Base-by-base conservation (phyloP, 2,888 invertebrate species). In the Hoplodrina blanda region DNA sequence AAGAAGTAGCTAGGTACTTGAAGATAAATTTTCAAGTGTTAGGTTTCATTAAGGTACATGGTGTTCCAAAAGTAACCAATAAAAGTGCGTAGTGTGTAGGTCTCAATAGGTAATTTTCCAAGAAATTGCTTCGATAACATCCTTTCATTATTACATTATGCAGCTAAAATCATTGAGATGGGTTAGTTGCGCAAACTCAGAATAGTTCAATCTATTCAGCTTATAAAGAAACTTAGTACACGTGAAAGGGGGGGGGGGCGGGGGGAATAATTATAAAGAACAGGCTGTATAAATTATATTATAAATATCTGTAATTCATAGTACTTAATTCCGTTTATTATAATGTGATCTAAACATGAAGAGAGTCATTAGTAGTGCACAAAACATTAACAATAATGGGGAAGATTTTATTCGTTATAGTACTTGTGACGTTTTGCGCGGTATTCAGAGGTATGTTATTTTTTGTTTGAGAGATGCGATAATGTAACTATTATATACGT, bases 11-110 rank as follows among this genome's bases (percentile, higher is more conserved):
- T 11, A 20, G 5, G 30, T n/a, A 71, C 70, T 71, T 54, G 15
- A 62, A 70, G 70, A 70, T 62, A 62, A 20, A 15, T 41, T 62
- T 41, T 71, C 30, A 71, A 70, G 70, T 55, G 70, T 8, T 30
- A 13, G 1, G 11, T 54, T 71, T 17, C 46, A 60, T 41, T 11
- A 13, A 0, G 11, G 11, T 13, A 62, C 37, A 62, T 49, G 72
- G 41, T 71, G 72, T 71, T 71, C 41, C 13, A 44, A 60, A 53
- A 41, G 37, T 8, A 37, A 37, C 37, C 33, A 7, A 33, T 33
- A 33, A 33, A 3, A 6, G 30, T 5, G 4, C 30, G 30, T 30
- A 33, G 33, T 33, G 5, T 33, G 33, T 7, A 33, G 7, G 33
- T 33, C 33, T 33, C 33, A 3, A 33, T 7, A 7, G 7, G 13